A percentile compares a stretch with the other conserved stretches of the same genome.
phyloP scores from a whole-genome alignment of 2,797 vertebrate genomes.

The Mormyrus hasselquistii region DNA sequence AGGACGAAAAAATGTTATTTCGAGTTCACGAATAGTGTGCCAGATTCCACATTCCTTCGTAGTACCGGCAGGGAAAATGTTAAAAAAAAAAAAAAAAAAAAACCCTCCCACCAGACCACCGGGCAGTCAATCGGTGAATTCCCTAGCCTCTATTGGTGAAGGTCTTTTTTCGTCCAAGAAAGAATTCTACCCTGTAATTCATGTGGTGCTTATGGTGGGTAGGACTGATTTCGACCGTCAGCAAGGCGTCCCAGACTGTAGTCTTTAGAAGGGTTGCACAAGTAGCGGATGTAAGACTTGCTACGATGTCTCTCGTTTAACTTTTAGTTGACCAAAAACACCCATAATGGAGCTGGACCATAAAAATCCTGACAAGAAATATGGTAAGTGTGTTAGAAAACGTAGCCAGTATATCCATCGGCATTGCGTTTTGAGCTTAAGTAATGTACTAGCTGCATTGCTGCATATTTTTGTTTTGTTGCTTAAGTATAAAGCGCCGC shows the following conservation, averaged over 20 bases:
- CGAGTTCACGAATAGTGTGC: background rate
- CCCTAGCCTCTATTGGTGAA: conserved; percentile 41
- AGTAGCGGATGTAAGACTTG: conserved; percentile 11
- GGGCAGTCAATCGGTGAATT: conserved; percentile 25
- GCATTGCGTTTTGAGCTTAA: conserved; percentile 12
- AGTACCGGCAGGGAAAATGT: background rate
- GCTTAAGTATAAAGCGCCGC: background rate
- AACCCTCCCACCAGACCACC: conserved; percentile 38
- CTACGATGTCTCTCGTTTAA: conserved; percentile 26
- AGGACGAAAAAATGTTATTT: background rate
- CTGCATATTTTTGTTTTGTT: background rate
- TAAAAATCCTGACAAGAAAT: conserved; percentile 56
- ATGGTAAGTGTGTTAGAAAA: conserved; percentile 48
- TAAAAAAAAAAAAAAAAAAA: conserved; percentile 7
- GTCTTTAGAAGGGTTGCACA: background rate
- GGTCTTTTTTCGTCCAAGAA: background rate
- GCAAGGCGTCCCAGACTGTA: conserved; percentile 20
- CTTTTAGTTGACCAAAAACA: conserved; percentile 18
- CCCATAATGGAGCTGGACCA: conserved; percentile 57
- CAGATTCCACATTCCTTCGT: background rate
- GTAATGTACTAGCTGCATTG: background rate
- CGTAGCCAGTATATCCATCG: background rate
- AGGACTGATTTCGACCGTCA: conserved; percentile 40
- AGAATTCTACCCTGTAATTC: conserved; percentile 5
- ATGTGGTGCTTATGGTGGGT: conserved; percentile 33